Evolutionary conservation across 1,140 invertebrate species (phyloP).

Genomic region (Euwallacea fornicatus): DNA sequence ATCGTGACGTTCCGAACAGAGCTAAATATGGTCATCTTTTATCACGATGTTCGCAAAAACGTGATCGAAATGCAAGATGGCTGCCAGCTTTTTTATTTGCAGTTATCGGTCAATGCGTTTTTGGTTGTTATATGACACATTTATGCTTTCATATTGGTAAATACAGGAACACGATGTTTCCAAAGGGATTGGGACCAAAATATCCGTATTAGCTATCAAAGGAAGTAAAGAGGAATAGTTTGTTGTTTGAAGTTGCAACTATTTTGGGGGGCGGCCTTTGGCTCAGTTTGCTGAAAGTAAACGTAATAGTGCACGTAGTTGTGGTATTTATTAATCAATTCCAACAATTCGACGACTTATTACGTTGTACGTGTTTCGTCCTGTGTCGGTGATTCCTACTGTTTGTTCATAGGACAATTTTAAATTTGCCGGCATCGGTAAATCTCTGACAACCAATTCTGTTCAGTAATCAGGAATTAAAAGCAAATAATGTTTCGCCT

Average conservation of each 20-base stretch:
- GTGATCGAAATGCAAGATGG: not conserved
- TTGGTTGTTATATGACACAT: no score
- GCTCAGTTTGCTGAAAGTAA: not conserved
- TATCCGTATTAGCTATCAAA: not conserved
- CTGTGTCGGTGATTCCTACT: not conserved
- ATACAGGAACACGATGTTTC: not conserved
- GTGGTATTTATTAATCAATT: slow-evolving; percentile 5
- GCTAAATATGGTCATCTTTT: slow-evolving; percentile 18
- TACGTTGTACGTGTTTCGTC: not conserved
- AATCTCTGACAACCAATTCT: no score
- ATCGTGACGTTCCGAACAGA: slow-evolving; percentile 30
- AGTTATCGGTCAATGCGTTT: no score
- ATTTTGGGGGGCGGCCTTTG: not conserved
- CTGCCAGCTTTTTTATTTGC: no score
- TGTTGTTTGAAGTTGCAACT: not conserved
- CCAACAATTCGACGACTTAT: not conserved
- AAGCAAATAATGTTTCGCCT: no score
- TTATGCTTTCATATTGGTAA: no score
- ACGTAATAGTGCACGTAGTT: not conserved
- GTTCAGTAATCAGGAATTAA: no score
- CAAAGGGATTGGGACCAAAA: not conserved
- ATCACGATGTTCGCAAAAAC: slow-evolving; percentile 15
- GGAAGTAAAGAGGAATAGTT: not conserved
- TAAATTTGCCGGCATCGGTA: no score
- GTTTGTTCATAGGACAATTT: no score